Evolutionary conservation across 2,888 invertebrate species (phyloP), one percentile per base, ranked within the genome.

Genomic region (Trichogramma dendrolimi): DNA sequence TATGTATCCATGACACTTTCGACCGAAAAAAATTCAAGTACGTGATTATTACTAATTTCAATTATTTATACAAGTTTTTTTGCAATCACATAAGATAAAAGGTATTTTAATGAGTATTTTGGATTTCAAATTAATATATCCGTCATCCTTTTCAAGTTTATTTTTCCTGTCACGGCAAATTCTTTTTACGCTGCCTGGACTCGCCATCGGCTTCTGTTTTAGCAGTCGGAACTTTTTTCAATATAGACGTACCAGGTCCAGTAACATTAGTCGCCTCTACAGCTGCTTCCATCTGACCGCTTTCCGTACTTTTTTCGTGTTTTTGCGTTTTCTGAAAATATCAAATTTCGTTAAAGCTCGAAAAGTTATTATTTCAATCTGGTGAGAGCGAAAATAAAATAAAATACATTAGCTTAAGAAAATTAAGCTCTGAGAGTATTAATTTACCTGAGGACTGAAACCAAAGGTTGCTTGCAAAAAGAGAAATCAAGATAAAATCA

Each of bases 181-280:
- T 7, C 7, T 50, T 14, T 50, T 10, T 8, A 50, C n/a, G 10
- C 14, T 10, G 7, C 14, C 8, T 14, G 14, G 8, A 11, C 8
- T 10, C 14, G 10, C 44, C 61, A 42, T 42, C 53, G n/a, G 39
- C 52, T 56, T 53, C 49, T 58, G 52, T 64, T 42, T 58, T 27
- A 4, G 46, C 53, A 14, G 61, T 4, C 39, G 47, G 48, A 10
- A 40, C 43, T 42, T 55, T 39, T 50, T 55, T 60, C 27, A 48
- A 55, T 39, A 61, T 61, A 51, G 62, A 67, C 67, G 46, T 65
- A 65, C 67, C 67, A 41, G 61, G 58, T 61, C 53, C 46, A 69
- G 67, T 65, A 62, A 63, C 65, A 62, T 67, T 61, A 60, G 61
- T 65, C 62, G 63, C 65, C 14, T 64, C 58, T 54, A 63, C 60